phyloP scores from a whole-genome alignment of 1,140 invertebrate genomes.

The Drosophila leontia region DNA sequence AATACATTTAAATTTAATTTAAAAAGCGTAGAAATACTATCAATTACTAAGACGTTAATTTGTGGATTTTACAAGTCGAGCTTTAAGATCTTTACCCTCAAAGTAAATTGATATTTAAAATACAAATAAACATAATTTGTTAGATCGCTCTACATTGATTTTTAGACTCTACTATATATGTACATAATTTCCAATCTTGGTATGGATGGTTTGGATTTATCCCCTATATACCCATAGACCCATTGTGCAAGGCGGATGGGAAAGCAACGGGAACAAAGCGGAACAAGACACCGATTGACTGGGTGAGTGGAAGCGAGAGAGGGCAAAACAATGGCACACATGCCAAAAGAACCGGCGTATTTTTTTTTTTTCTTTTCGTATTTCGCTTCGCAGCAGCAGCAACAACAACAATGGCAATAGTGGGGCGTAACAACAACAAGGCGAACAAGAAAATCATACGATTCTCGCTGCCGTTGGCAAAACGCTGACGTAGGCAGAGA shows the following conservation, averaged over 20 bases:
- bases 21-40: neutral
- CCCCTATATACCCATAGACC: slow-evolving; percentile 3
- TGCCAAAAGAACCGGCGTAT: slow-evolving; percentile 55
- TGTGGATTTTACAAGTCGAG: neutral
- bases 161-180: neutral
- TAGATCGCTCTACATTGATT: neutral
- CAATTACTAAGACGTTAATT: neutral
- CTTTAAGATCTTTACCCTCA: neutral
- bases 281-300: slow-evolving; percentile 21
- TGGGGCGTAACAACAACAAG: slow-evolving; percentile 30
- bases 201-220: slow-evolving; percentile 1
- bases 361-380: slow-evolving; percentile 4
- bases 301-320: slow-evolving; percentile 29
- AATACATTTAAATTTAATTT: neutral
- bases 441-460: slow-evolving; percentile 75
- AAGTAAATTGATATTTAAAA: neutral
- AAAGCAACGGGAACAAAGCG: slow-evolving; percentile 18
- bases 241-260: slow-evolving; percentile 9
- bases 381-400: slow-evolving; percentile 21
- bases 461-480: slow-evolving; percentile 61
- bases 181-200: neutral
- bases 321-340: slow-evolving; percentile 32
- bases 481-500: slow-evolving; percentile 49
- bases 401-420: slow-evolving; percentile 16
- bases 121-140: neutral